These are phyloP conservation scores for Pleuronectes platessa DNA, from an alignment of 2,113 vertebrate species.

Conservation along the genomic window DNA sequence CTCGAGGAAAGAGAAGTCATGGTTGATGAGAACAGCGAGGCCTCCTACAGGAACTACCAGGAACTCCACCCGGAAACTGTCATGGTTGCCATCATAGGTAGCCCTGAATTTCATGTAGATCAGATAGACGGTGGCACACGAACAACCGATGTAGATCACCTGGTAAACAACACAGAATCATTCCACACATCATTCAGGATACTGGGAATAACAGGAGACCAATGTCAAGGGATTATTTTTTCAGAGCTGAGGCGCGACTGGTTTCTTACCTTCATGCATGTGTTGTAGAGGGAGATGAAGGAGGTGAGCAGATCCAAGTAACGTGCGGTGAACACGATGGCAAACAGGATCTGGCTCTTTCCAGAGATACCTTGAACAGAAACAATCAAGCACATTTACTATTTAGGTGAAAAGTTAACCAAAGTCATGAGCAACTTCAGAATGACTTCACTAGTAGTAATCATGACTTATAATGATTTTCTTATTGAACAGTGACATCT, in stretches of 20 bases:
- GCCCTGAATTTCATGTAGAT: slow-evolving; percentile 98
- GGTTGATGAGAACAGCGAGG: slow-evolving; percentile 95
- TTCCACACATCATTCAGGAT: neutral
- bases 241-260: neutral
- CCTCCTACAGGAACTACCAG: slow-evolving; percentile 96
- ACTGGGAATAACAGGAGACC: neutral
- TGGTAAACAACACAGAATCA: slow-evolving; percentile 58
- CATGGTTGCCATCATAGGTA: slow-evolving; percentile 98
- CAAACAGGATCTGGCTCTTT: slow-evolving; percentile 99
- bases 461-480: neutral
- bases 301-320: slow-evolving; percentile 98
- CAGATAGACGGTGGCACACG: slow-evolving; percentile 95
- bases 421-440: neutral
- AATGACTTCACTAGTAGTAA: neutral
- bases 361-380: slow-evolving; percentile 92
- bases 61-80: slow-evolving; percentile 97
- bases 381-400: slow-evolving; percentile 1
- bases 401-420: neutral
- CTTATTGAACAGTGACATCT: slow-evolving; percentile 55
- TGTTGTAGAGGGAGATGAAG: slow-evolving; percentile 98
- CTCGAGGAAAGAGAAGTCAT: slow-evolving; percentile 96
- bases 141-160: slow-evolving; percentile 95
- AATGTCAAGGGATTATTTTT: neutral
- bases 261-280: slow-evolving; percentile 93
- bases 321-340: slow-evolving; percentile 96